These are phyloP conservation scores for Tipula confusa DNA, from an alignment of 2,888 invertebrate genomes.

Conservation along the genomic window DNA sequence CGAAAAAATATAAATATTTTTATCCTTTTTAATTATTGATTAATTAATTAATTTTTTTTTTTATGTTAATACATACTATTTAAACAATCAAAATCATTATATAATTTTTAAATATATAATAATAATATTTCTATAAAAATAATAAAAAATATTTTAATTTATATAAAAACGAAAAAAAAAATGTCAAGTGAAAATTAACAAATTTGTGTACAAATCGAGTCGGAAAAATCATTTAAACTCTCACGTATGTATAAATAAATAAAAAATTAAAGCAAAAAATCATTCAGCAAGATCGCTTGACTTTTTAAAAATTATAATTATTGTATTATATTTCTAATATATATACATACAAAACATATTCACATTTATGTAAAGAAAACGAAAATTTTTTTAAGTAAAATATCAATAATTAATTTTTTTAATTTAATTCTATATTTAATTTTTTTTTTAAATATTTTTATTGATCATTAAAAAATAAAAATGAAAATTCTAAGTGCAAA, in stretches of 20 bases:
- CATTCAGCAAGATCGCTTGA: not conserved
- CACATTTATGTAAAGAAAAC: not conserved
- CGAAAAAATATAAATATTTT: not conserved
- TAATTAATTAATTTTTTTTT: not conserved
- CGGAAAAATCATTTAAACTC: not conserved
- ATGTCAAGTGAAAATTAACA: conserved; percentile 6
- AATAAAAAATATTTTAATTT: not conserved
- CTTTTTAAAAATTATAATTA: not conserved
- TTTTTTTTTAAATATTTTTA: not conserved
- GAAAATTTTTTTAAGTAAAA: too few relatives aligned
- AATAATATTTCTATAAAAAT: not conserved
- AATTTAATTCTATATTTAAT: not conserved
- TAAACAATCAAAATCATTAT: not conserved
- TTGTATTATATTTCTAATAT: too few relatives aligned
- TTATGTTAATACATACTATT: not conserved
- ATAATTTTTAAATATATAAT: not conserved
- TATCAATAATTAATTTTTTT: not conserved
- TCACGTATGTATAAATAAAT: not conserved
- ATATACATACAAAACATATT: not conserved
- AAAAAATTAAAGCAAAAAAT: too few relatives aligned
- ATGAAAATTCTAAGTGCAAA: not conserved
- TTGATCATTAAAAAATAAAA: not conserved
- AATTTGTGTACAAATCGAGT: not conserved
- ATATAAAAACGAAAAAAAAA: not conserved
- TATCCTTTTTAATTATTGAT: conserved; percentile 20